Evolutionary conservation across 2,113 vertebrate genomes (phyloP), one percentile per base, ranked within the genome.

Genomic region (Chloropsis cyanopogon): DNA sequence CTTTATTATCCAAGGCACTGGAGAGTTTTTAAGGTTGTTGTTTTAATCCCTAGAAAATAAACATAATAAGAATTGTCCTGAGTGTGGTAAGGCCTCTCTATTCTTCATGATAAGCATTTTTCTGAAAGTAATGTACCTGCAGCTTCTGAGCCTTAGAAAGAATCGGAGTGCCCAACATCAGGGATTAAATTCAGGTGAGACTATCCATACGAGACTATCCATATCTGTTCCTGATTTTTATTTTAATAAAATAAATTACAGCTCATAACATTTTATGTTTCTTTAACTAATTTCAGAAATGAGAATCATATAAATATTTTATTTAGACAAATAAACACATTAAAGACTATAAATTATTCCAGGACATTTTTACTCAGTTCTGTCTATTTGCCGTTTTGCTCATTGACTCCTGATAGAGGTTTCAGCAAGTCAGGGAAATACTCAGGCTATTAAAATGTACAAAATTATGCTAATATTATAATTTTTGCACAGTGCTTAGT

Each of bases 301-400:
- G 60, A 75, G 16, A 75, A 29, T 75, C 20, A 76, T 95, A 85
- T 91, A 92, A 93, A 93, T 92, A 90, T 88, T 95, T 35, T 82
- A 95, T 90, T 85, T 77, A 80, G 53, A 93, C 46, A 92, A 95
- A 91, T 84, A 95, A 88, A 95, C 10, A 95, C 79, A 83, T 93
- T 92, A 68, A 83, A 93, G 82, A 70, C 44, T 85, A 73, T 93
- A 73, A 86, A 93, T 88, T 90, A 86, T 96, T 85, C 66, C 94
- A 68, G 41, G 5, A 4, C 84, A 63, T 52, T 94, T 96, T 93
- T 64, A 92, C 44, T 89, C 8, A n/a, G 68, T 65, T 57, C 33
- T 65, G 7, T 81, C 59, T 82, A 39, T 85, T 88, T 92, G 23
- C 72, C 2, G 2, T 78, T 93, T 57, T 89, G 80, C 44, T 93